These are phyloP conservation scores for Notocelia uddmanniana DNA, from an alignment of 2,888 invertebrate genomes.

Conservation along the genomic window DNA sequence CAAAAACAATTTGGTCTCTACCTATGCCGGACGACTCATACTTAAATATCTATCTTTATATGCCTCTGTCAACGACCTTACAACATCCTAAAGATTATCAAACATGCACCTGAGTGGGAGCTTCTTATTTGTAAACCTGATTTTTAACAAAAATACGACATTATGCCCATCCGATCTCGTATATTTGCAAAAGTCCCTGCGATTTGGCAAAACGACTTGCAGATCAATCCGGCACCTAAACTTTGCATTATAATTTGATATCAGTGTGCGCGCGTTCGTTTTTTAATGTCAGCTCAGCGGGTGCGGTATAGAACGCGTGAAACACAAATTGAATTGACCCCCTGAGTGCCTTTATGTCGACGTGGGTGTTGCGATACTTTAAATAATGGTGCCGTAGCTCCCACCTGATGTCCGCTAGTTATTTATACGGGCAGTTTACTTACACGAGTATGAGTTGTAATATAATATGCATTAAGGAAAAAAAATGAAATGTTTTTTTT, in stretches of 20 bases:
- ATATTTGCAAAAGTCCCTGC: neutral
- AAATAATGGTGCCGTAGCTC: conserved; percentile 1
- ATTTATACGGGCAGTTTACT: neutral
- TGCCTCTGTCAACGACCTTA: neutral
- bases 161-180: neutral
- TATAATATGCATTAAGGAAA: too few species aligned
- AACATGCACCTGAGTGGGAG: neutral
- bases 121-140: neutral
- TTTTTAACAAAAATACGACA: neutral
- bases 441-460: too few species aligned
- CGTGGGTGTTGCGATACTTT: neutral
- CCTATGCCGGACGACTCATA: neutral
- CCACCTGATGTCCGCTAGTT: neutral
- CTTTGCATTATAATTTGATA: neutral
- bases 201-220: neutral
- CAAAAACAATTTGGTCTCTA: neutral
- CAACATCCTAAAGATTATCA: neutral
- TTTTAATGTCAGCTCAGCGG: too few species aligned
- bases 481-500: too few species aligned
- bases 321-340: neutral
- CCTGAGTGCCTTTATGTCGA: neutral
- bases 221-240: neutral
- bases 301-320: neutral
- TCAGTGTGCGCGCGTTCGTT: neutral
- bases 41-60: neutral